Conservation (phyloP, 23 tunicate genomes). For the Clavelina lepadiformis region DNA sequence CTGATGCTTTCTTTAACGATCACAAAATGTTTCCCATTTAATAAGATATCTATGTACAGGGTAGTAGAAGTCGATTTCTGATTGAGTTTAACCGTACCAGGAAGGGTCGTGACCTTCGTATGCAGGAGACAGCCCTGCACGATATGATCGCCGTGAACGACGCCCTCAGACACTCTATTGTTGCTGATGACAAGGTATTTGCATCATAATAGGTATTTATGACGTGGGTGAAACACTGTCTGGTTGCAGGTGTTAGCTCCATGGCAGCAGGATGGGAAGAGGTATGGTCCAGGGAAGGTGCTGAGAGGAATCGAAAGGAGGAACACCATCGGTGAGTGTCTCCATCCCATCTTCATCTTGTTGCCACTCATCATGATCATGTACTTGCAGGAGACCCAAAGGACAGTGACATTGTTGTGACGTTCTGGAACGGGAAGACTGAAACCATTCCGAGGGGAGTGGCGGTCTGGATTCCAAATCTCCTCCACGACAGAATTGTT, state of each 20-base stretch:
- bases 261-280: slow-evolving; percentile 58
- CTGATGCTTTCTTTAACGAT: too few relatives aligned
- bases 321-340: slow-evolving; percentile 49
- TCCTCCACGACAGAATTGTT: slow-evolving; percentile 88
- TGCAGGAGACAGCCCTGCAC: slow-evolving; percentile 90
- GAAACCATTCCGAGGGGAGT: slow-evolving; percentile 65
- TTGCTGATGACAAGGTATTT: slow-evolving; percentile 88
- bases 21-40: too few relatives aligned
- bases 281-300: slow-evolving; percentile 93
- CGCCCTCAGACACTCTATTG: slow-evolving; percentile 90
- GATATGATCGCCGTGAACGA: slow-evolving; percentile 94
- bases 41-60: slow-evolving; percentile 43
- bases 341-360: too few relatives aligned
- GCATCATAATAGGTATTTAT: not conserved
- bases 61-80: slow-evolving; percentile 55
- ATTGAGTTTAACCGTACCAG: slow-evolving; percentile 88
- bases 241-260: slow-evolving; percentile 73
- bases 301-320: slow-evolving; percentile 78
- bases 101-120: slow-evolving; percentile 72
- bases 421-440: slow-evolving; percentile 92
- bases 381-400: slow-evolving; percentile 48
- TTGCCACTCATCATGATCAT: too few relatives aligned
- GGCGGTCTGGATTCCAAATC: slow-evolving; percentile 89
- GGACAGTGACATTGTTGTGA: slow-evolving; percentile 70
- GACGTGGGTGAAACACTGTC: not conserved